Conservation (phyloP, 2,888 invertebrate genomes). For the Drosophila stalkeri region DNA sequence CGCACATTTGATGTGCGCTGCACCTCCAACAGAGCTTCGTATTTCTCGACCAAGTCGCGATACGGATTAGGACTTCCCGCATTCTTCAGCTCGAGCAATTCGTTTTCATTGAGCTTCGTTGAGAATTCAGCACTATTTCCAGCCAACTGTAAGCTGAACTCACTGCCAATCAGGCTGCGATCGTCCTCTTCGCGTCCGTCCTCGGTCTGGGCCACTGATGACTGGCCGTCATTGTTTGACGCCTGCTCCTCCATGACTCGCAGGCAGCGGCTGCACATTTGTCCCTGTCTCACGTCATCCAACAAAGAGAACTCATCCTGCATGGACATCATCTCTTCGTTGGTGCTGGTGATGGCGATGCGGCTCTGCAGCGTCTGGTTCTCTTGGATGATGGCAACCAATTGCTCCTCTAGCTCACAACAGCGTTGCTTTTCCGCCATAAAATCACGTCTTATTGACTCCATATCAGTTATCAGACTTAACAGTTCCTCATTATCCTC, state of each 20-base stretch:
- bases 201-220: slow-evolving; percentile 89
- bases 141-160: slow-evolving; percentile 69
- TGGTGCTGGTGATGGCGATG: slow-evolving; percentile 86
- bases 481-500: slow-evolving; percentile 85
- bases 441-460: slow-evolving; percentile 89
- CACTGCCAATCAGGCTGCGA: slow-evolving; percentile 86
- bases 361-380: slow-evolving; percentile 84
- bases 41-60: slow-evolving; percentile 93
- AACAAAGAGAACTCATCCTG: slow-evolving; percentile 93
- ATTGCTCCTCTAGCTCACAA: slow-evolving; percentile 91
- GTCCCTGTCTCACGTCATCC: slow-evolving; percentile 95
- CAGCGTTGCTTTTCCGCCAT: slow-evolving; percentile 90
- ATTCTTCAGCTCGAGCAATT: slow-evolving; percentile 71
- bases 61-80: slow-evolving; percentile 88
- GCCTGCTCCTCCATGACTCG: slow-evolving; percentile 87
- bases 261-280: slow-evolving; percentile 92
- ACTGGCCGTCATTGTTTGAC: slow-evolving; percentile 85
- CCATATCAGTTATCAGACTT: slow-evolving; percentile 89
- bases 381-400: slow-evolving; percentile 87
- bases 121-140: slow-evolving; percentile 84
- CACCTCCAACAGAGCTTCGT: slow-evolving; percentile 92
- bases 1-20: slow-evolving; percentile 88
- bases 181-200: slow-evolving; percentile 87
- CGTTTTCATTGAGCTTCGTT: slow-evolving; percentile 61
- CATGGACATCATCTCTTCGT: slow-evolving; percentile 90